These are phyloP conservation scores for Lepus townsendii DNA, from an alignment of 2,797 vertebrate genomes.

Conservation along the genomic window DNA sequence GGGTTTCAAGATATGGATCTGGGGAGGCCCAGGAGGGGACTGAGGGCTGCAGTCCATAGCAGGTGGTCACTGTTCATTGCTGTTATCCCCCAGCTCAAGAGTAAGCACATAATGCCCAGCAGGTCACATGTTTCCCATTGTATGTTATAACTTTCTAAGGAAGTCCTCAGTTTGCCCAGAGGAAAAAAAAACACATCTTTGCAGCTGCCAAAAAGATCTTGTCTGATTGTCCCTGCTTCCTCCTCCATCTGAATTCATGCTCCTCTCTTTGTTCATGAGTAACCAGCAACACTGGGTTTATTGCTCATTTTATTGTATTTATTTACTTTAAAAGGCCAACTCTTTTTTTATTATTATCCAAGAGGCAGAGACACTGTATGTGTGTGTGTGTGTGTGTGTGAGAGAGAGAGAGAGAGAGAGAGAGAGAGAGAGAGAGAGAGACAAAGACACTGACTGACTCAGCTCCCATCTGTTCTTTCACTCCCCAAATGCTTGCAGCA, in stretches of 20 bases:
- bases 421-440: no score
- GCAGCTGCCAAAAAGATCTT: neutral
- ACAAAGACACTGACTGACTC: no score
- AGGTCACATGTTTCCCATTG: neutral
- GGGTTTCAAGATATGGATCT: neutral
- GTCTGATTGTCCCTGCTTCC: neutral
- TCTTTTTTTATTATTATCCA: no score
- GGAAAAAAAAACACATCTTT: neutral
- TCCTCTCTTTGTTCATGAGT: accelerated
- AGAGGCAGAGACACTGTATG: no score
- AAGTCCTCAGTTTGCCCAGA: neutral
- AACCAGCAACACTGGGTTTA: neutral
- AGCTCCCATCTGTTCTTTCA: no score
- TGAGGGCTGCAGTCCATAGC: no score
- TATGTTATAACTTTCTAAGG: neutral
- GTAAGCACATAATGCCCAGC: neutral
- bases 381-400: no score
- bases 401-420: no score
- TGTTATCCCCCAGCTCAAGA: neutral
- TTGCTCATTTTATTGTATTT: no score
- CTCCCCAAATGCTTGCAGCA: no score
- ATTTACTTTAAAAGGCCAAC: no score
- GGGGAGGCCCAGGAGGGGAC: no score
- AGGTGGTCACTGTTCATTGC: neutral
- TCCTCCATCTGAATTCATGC: neutral